Evolutionary conservation across 2,113 vertebrate genomes (phyloP).

Genomic region (Saccopteryx bilineata): DNA sequence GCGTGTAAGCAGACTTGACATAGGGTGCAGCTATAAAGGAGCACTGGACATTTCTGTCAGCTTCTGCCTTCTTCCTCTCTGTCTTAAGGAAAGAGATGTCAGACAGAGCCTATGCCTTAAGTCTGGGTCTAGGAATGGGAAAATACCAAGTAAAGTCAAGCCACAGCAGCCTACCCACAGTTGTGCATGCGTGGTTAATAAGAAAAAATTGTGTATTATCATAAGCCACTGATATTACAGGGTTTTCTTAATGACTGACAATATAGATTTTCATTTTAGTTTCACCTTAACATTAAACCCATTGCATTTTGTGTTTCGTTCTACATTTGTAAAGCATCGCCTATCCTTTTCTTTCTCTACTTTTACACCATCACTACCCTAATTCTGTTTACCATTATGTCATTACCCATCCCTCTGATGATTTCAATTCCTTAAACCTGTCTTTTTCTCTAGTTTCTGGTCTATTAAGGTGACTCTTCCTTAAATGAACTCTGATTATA

Average conservation of each 20-base stretch:
- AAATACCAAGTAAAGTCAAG: not conserved
- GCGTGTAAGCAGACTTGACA: not conserved
- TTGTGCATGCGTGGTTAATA: not conserved
- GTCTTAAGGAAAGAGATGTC: not conserved
- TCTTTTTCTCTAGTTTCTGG: not conserved
- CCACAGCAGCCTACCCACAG: not conserved
- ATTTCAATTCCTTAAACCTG: not conserved
- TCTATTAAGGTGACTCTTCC: not conserved
- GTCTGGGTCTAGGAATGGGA: not conserved
- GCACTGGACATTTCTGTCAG: not conserved
- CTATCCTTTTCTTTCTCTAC: not conserved
- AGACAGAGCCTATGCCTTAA: not conserved
- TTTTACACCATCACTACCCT: not conserved
- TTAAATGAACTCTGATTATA: not conserved
- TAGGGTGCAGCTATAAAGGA: not conserved
- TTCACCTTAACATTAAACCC: not conserved
- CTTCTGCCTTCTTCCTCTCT: not conserved
- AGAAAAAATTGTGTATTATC: not conserved
- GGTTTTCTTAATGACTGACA: not conserved
- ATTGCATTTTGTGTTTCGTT: not conserved
- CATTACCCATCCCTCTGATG: not conserved
- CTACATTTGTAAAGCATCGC: not conserved
- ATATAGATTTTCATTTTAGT: not conserved
- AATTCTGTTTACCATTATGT: not conserved
- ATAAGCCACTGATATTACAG: not conserved